Evolutionary conservation across 2,888 invertebrate genomes (phyloP), one percentile per base, ranked within the genome.

Genomic region (Pasiphila rectangulata): DNA sequence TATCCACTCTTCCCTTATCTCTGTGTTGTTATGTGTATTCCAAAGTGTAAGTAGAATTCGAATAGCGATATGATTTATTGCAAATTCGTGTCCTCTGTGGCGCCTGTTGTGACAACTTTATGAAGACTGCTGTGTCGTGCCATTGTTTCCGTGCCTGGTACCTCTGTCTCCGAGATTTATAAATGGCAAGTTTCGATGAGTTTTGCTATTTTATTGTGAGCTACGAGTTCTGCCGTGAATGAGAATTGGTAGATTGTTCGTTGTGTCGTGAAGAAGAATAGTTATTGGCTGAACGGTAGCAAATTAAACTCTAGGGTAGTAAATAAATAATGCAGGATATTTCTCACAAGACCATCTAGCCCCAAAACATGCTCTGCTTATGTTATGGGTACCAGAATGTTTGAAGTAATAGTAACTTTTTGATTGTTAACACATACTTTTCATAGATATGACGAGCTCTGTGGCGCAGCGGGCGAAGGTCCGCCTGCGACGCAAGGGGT

Each of bases 101-200:
- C 79, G 73, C 75, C 77, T 57, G 59, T 64, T 66, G 75, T 67
- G 82, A 79, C 83, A 80, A 74, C 69, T 78, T 81, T 79, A 80
- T 72, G 79, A 50, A 53, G 52, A 39, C 55, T n/a, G 5, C 15
- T 15, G 16, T 30, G 27, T 9, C 45, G 25, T 34, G 68, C 67
- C 68, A 64, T 77, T 75, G 79, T 78, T 72, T 61, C 67, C 64
- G 57, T 30, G 47, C 64, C 57, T 27, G 45, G 41, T 37, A 44
- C 40, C 40, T 27, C 6, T 17, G 37, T 37, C 50, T 5, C 44
- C 49, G 32, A 41, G 24, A 46, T 53, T 46, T 49, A 48, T 45
- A 50, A 46, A 50, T 50, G 53, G 6, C 40, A 36, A 50, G 46
- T 50, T 53, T 50, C 49, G 43, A 45, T 42, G 39, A 35, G 36